Evolutionary conservation across 2,888 invertebrate genomes (phyloP).

Genomic region (Acleris cristana): DNA sequence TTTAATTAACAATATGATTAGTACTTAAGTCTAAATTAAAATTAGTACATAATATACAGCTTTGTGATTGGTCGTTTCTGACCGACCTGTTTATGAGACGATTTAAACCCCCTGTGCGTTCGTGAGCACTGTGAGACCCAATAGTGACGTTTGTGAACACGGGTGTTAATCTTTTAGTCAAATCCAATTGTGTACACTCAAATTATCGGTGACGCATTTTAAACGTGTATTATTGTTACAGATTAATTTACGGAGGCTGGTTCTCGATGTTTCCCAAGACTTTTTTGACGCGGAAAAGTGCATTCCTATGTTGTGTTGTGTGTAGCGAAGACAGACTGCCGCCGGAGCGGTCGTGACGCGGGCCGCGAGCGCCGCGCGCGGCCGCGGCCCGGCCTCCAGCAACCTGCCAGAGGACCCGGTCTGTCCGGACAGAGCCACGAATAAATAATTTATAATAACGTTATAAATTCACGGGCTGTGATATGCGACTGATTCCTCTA

Average conservation of each 20-base stretch:
- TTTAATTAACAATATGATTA: too few relatives aligned
- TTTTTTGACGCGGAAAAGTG: slow-evolving; percentile 36
- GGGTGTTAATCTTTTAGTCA: too few relatives aligned
- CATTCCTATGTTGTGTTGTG: slow-evolving; percentile 37
- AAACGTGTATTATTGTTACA: slow-evolving; percentile 16
- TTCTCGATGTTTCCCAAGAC: slow-evolving; percentile 35
- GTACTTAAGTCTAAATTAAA: too few relatives aligned
- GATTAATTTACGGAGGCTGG: slow-evolving; percentile 32
- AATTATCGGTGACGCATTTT: too few relatives aligned
- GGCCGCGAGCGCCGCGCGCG: slow-evolving; percentile 23
- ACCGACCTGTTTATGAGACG: too few relatives aligned
- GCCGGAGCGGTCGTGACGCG: slow-evolving; percentile 28
- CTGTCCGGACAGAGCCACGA: slow-evolving; percentile 48
- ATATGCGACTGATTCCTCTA: slow-evolving; percentile 59
- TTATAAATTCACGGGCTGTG: slow-evolving; percentile 55
- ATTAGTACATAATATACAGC: too few relatives aligned
- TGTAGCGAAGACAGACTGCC: slow-evolving; percentile 28
- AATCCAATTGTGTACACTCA: too few relatives aligned
- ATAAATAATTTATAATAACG: slow-evolving; percentile 38
- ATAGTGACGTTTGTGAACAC: too few relatives aligned
- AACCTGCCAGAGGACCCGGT: slow-evolving; percentile 29
- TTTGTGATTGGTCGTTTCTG: too few relatives aligned
- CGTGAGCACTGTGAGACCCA: too few relatives aligned
- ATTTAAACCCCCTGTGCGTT: too few relatives aligned
- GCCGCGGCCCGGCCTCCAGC: neutral